These are phyloP conservation scores for Rotaria sp. DNA, from an alignment of 2,888 invertebrate genomes.

Conservation along the genomic window DNA sequence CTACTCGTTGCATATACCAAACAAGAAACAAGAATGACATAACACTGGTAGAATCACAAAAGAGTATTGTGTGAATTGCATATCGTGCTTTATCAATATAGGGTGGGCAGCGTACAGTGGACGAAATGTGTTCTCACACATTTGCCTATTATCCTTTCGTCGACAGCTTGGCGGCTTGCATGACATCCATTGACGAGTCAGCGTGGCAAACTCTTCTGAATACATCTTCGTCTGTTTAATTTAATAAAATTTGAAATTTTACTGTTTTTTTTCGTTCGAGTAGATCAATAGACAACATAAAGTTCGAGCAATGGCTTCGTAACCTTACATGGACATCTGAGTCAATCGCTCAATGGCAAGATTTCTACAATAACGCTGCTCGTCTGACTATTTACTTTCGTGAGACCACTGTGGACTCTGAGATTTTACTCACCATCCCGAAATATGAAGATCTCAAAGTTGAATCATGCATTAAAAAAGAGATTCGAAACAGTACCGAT, in stretches of 20 bases:
- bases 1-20: constrained; percentile 27
- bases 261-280: neutral
- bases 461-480: no score
- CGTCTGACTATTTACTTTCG: neutral
- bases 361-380: neutral
- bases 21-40: neutral
- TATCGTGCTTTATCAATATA: neutral
- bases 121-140: constrained; percentile 15
- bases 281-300: neutral
- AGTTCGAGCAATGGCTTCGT: neutral
- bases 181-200: neutral
- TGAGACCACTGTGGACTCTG: neutral
- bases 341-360: neutral
- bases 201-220: neutral
- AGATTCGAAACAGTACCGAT: no score
- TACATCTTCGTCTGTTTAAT: neutral
- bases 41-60: neutral
- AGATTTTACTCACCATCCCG: neutral
- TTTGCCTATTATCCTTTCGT: neutral
- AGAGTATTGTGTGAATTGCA: no score
- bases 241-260: neutral
- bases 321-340: neutral
- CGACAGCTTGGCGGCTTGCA: neutral
- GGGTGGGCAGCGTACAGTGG: neutral
- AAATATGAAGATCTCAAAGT: neutral